Evolutionary conservation across 2,888 invertebrate species (phyloP).

Genomic region (Trichacis sp.): DNA sequence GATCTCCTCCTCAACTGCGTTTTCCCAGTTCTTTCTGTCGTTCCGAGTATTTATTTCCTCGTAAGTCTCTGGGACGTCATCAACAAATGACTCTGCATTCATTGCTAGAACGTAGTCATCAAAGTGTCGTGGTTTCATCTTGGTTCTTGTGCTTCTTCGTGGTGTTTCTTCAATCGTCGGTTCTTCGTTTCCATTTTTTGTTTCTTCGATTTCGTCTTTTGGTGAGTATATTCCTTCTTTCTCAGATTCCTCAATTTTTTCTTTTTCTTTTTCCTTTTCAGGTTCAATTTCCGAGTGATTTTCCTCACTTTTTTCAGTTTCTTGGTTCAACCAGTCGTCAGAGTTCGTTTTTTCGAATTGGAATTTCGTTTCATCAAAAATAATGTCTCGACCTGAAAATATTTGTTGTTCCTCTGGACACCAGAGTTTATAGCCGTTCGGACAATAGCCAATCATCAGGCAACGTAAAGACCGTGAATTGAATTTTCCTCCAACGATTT

Average conservation of each 20-base stretch:
- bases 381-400: conserved; percentile 44
- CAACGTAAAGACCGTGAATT: conserved; percentile 36
- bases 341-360: conserved; percentile 5
- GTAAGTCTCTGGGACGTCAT: conserved; percentile 23
- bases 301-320: not conserved
- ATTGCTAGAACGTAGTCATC: conserved; percentile 24
- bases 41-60: conserved; percentile 14
- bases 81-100: conserved; percentile 26
- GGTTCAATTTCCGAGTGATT: not conserved
- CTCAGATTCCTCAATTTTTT: no score
- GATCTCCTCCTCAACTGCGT: conserved; percentile 42
- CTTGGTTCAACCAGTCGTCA: conserved; percentile 16
- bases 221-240: no score
- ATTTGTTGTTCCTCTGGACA: conserved; percentile 36
- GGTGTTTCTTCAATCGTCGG: conserved; percentile 19
- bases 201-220: conserved; percentile 40
- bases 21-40: conserved; percentile 28
- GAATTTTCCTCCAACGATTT: conserved; percentile 42
- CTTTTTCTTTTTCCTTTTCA: not conserved
- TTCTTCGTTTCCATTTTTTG: no score
- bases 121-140: conserved; percentile 1
- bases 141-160: conserved; percentile 11
- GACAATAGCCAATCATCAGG: conserved; percentile 42
- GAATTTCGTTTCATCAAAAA: conserved; percentile 45
- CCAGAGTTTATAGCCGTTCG: conserved; percentile 45